Base-by-base conservation (phyloP, 2,113 vertebrate genomes). In the Malurus alboscapulatus region DNA sequence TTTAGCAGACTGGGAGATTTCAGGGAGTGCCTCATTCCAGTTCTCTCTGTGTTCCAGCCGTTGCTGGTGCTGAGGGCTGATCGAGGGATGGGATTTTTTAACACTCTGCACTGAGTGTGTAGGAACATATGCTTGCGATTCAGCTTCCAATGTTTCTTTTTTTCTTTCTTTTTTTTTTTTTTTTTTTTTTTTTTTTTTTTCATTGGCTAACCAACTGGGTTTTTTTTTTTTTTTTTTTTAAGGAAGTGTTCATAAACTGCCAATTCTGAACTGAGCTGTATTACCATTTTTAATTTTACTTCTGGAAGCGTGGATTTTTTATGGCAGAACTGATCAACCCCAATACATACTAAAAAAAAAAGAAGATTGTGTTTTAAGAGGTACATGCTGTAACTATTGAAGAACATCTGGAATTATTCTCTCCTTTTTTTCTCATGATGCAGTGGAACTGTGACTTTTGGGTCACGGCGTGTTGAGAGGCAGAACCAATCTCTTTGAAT, bases 71-170 rank as follows among this genome's bases (percentile, higher is more conserved):
- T 22, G 61, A 76, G 59, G 14, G 62, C 12, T 47, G 38, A 48
- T 69, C 4, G 38, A 82, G 74, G 65, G 53, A 66, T 44, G 34
- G 4, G 1, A 32, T 67, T 93, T 90, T 91, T 88, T 74, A 88
- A 71, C 65, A 81, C 65, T 92, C 80, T 84, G 80, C 57, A 63
- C 65, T 94, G 48, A 36, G 59, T 78, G 53, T 90, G 45, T 82
- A 75, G 69, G 84, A 91, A 87, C 81, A 87, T 94, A 92, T 72
- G 80, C 73, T 91, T 88, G 47, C 73, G 45, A 19, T 75, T 21
- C 55, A 88, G 47, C 61, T 92, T 87, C 65, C 87, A 81, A 4
- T 36, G 8, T 47, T 67, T 61, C 1, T 48, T 27, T 17, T 63
- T 69, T 79, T 38, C 11, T 38, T 38, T 38, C 11, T 38, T 38